Conservation (phyloP, 2,797 vertebrate genomes). For the Argentina silus region DNA sequence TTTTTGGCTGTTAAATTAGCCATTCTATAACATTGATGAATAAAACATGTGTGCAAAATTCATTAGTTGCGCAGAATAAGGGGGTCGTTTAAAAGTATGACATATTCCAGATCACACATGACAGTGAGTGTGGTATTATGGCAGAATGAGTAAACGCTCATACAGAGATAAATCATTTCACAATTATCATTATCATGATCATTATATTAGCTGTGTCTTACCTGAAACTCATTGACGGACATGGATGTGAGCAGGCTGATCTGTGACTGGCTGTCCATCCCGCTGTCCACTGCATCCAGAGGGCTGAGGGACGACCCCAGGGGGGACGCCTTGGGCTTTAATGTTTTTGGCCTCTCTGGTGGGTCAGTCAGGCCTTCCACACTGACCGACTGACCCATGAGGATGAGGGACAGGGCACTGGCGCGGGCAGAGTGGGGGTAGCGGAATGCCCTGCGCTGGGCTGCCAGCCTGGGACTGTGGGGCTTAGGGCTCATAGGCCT, state of each 20-base stretch:
- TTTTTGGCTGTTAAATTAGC: neutral
- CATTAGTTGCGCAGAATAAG: neutral
- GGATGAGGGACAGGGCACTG: constrained; percentile 77
- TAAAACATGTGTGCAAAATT: neutral
- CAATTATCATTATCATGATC: neutral
- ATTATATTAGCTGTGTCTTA: constrained; percentile 63
- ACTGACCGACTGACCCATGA: constrained; percentile 74
- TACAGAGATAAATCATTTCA: neutral
- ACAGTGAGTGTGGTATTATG: too few species aligned
- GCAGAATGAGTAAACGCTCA: neutral
- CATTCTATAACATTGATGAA: neutral
- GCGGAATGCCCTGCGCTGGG: constrained; percentile 69
- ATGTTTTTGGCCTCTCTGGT: constrained; percentile 77
- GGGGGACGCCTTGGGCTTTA: constrained; percentile 79
- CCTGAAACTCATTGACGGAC: constrained; percentile 80
- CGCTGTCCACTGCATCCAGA: constrained; percentile 66
- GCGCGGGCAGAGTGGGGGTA: constrained; percentile 68
- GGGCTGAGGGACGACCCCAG: constrained; percentile 76
- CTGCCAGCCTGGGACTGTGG: constrained; percentile 73
- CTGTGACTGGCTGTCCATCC: constrained; percentile 73
- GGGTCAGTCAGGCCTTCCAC: constrained; percentile 69
- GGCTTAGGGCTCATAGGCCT: constrained; percentile 91
- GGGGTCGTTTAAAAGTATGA: neutral
- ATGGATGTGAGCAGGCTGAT: constrained; percentile 71
- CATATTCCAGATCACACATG: neutral